Base-by-base conservation (phyloP, 2,797 vertebrate genomes). In the Crax fasciolata region DNA sequence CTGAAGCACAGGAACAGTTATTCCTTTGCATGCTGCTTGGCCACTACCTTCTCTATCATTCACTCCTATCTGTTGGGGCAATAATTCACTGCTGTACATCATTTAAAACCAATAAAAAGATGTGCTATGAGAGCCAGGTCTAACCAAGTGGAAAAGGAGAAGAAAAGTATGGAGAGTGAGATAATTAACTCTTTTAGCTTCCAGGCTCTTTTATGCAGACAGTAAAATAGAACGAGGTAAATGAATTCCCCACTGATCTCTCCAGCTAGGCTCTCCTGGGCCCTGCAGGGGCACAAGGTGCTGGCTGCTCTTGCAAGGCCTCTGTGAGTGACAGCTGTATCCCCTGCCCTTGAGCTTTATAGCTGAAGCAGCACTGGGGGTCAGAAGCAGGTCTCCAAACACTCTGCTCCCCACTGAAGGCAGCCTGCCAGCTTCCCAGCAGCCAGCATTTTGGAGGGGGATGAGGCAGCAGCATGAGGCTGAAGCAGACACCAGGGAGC, bases 181-280 rank as follows among this genome's bases (percentile, higher is more conserved):
- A 72, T 94, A 95, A 96, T 96, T 96, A 96, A 96, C 89, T 96
- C 87, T 84, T 96, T 54, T 91, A 38, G 85, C 87, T 95, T 88
- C 63, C 93, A 93, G 93, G 88, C 65, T 49, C 15, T 77, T 94
- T 88, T 93, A 90, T 77, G 84, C 81, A 95, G 90, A 68, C 17
- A 66, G 59, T 51, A 84, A 74, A 89, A 58, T 0, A 74, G 88
- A 49, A 82, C 20, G 70, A 61, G 23, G 88, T 23, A 66, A 71
- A 66, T 52, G 52, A 94, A 93, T 90, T 94, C 80, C 86, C 59
- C 61, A 8, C 61, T 5, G 59, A 28, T 66, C n/a, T 71, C 63
- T 57, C 25, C 83, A 54, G 80, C 11, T 59, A 66, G 85, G 95
- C 66, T 46, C 32, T 71, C 66, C 72, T 7, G 63, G 91, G n/a